Evolutionary conservation across 2,888 invertebrate genomes (phyloP), one percentile per base, ranked within the genome.

Genomic region (Acleris holmiana): DNA sequence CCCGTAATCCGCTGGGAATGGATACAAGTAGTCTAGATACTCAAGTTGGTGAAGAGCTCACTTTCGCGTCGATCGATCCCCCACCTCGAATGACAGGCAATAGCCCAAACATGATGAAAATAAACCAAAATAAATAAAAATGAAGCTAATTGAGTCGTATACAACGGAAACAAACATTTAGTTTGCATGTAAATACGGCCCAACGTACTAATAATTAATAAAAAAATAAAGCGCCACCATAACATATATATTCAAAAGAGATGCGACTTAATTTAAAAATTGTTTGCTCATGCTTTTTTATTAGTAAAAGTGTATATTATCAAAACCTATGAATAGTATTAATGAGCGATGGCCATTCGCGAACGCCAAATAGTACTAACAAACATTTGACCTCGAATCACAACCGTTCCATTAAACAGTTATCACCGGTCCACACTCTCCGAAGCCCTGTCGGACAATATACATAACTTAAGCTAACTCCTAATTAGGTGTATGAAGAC

Each of bases 381-480:
- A 47, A 48, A 54, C 65, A 67, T 70, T 71, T 67, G 69, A 71
- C 66, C 60, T 67, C 65, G 61, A 63, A 69, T 73, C 73, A 76
- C 74, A 76, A 76, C 71, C 73, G 70, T 4, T 35, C 10, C 29
- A 1, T n/a, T 35, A 35, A 35, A 13, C 35, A 10, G 35, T 35
- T 35, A 35, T 35, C 35, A 67, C 66, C 67, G 60, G 49, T 56
- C 46, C 53, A 54, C 58, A 59, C 50, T 58, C 66, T 54, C 68
- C 55, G 56, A 23, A 57, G 68, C 67, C 64, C 66, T 51, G 53
- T 41, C 55, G 35, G 57, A 67, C 61, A 60, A 55, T 48, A 59
- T 55, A 35, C 58, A 48, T 59, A 67, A 58, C 56, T 63, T 60
- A 63, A 57, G 13, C 53, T 67, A 61, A 49, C 62, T 61, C 18